Evolutionary conservation across 2,797 vertebrate species (phyloP), one percentile per base, ranked within the genome.

Genomic region (Balearica regulorum): DNA sequence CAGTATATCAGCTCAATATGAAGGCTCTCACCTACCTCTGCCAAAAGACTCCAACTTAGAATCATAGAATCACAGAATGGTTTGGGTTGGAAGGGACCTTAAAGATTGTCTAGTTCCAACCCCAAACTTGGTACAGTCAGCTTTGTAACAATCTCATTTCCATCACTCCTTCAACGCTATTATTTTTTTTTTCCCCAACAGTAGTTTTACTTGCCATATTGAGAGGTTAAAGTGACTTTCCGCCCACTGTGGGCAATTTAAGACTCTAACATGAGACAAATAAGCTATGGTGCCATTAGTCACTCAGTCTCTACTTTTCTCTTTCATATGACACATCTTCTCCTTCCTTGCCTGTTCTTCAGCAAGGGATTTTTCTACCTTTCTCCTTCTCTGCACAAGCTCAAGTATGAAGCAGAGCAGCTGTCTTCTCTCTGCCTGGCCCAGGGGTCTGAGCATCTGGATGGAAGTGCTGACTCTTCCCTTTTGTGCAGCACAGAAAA

Each of bases 361-460:
- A 86, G 37, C 41, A 70, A 92, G 57, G 54, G 31, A 55, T 78
- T 89, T 94, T 91, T 88, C 69, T 83, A 60, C 61, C 72, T 84
- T 89, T 77, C 64, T 83, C 46, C n/a, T 85, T 68, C 68, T 70
- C 54, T 86, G 22, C 4, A 4, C n/a, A 82, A 93, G 31, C 61
- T 44, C 20, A 69, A 87, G 26, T 81, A 83, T 57, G 66, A 88
- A 93, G 76, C 51, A 88, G 58, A 94, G 82, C 92, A 86, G 61
- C 89, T 94, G 95, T 82, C 92, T 96, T 91, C 83, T 88, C 79
- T 93, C 70, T 83, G 80, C 58, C 82, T 93, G 86, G 91, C 79
- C 85, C 82, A 81, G 72, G 82, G 93, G 95, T 91, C 92, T 94
- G 79, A 95, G 92, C 87, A 96, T 91, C 94, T 96, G 93, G 70